Conservation (phyloP, 2,888 invertebrate species). For the Rhorus exstirpatorius region DNA sequence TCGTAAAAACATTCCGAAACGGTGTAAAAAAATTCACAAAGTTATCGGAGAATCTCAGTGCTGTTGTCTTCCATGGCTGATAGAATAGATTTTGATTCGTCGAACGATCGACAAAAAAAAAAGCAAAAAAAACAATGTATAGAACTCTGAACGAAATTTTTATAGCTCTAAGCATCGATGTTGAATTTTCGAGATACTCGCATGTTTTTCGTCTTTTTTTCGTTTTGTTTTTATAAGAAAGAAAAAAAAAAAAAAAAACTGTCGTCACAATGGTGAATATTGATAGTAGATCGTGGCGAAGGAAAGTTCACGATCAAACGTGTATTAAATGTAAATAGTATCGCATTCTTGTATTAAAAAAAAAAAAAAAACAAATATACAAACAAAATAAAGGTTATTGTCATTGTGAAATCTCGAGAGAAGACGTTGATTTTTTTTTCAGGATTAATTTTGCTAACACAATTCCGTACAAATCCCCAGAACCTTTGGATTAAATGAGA, state of each 20-base stretch:
- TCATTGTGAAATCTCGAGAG: conserved; percentile 62
- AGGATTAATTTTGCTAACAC: no score
- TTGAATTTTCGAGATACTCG: conserved; percentile 47
- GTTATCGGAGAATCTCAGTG: conserved; percentile 48
- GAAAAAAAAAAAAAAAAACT: conserved; percentile 18
- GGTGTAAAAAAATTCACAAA: conserved; percentile 35
- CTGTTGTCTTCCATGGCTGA: conserved; percentile 70
- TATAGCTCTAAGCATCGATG: conserved; percentile 30
- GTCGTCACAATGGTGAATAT: conserved; percentile 35
- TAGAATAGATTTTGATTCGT: conserved; percentile 22
- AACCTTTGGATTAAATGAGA: no score
- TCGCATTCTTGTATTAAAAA: conserved; percentile 73
- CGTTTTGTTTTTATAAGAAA: not conserved
- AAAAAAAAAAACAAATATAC: conserved; percentile 63
- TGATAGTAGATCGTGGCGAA: conserved; percentile 45
- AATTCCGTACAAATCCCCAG: no score
- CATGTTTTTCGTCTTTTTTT: conserved; percentile 32
- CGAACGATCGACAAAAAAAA: not conserved
- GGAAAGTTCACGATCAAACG: conserved; percentile 48
- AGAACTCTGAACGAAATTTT: conserved; percentile 29
- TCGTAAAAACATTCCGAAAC: conserved; percentile 58
- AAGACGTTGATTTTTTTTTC: no score
- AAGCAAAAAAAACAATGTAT: conserved; percentile 17
- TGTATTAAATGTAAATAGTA: conserved; percentile 74
- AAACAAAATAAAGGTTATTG: conserved; percentile 71